phyloP scores from a whole-genome alignment of 2,888 invertebrate species.

The Melieria crassipennis region DNA sequence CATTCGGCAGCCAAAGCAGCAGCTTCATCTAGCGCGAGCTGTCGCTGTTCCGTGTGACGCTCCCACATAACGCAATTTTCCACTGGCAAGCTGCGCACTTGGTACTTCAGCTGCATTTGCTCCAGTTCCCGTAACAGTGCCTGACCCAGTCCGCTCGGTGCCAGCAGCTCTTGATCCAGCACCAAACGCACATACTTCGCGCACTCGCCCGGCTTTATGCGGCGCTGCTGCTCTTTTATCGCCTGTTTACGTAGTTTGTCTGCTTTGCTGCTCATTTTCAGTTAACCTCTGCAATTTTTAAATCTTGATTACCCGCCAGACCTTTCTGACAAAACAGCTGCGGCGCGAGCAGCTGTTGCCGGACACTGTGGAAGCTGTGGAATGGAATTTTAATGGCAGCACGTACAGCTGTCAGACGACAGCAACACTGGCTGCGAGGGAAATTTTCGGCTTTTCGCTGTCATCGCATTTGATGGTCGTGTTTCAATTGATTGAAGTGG shows the following conservation, averaged over 20 bases:
- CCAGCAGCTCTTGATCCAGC: constrained; percentile 51
- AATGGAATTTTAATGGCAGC: no score
- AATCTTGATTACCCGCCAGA: no score
- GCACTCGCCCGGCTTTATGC: constrained; percentile 62
- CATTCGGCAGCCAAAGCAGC: constrained; percentile 48
- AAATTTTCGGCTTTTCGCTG: no score
- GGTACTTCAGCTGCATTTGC: constrained; percentile 50
- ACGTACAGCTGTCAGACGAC: no score
- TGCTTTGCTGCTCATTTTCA: constrained; percentile 47
- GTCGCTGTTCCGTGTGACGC: constrained; percentile 57
- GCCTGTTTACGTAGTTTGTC: constrained; percentile 57
- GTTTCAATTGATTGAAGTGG: no score
- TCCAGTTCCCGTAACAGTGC: constrained; percentile 47
- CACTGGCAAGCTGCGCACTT: constrained; percentile 47
- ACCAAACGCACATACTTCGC: constrained; percentile 59
- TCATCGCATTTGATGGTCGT: no score
- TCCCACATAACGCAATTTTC: constrained; percentile 60
- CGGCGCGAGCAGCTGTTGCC: no score
- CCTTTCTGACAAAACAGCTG: no score
- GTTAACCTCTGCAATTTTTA: neutral
- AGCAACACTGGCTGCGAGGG: no score
- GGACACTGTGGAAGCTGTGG: no score
- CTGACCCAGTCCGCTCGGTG: constrained; percentile 42
- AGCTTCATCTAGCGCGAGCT: constrained; percentile 38
- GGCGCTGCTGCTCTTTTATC: constrained; percentile 59